Percentiles rank a stretch among this genome's conserved stretches.
These are phyloP conservation scores for Anabacerthia variegaticeps DNA, from an alignment of 2,797 vertebrate genomes.

Conservation along the genomic window DNA sequence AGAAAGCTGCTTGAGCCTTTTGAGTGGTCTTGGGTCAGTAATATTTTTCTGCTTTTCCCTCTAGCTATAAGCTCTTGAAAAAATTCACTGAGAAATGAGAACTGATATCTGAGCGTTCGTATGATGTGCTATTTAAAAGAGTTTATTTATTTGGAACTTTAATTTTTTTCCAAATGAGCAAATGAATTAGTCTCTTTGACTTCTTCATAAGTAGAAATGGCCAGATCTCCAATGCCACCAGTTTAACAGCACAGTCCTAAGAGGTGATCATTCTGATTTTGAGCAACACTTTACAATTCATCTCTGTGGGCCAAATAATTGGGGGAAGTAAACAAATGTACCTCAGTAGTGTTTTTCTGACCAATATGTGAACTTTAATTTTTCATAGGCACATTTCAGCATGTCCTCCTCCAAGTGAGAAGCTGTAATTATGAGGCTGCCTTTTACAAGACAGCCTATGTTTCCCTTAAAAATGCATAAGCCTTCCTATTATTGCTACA, in stretches of 20 bases:
- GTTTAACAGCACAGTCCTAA: not conserved
- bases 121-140: not conserved
- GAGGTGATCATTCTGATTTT: not conserved
- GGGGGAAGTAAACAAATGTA: not conserved
- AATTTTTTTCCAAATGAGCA: not conserved
- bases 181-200: not conserved
- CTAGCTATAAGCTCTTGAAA: not conserved
- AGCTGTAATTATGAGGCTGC: slow-evolving; percentile 11
- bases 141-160: not conserved
- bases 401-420: not conserved
- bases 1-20: not conserved
- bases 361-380: not conserved
- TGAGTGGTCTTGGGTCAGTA: not conserved
- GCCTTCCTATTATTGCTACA: not conserved
- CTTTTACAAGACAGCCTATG: not conserved
- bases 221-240: not conserved
- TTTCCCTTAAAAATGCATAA: slow-evolving; percentile 51
- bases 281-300: not conserved
- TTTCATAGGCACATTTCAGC: not conserved
- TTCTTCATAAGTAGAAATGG: not conserved
- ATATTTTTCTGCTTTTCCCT: not conserved
- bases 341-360: not conserved
- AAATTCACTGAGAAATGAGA: not conserved
- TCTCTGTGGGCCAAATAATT: not conserved
- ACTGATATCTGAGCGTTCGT: not conserved